Base-by-base conservation (phyloP, 2,113 vertebrate species). In the Larimichthys polyactis region DNA sequence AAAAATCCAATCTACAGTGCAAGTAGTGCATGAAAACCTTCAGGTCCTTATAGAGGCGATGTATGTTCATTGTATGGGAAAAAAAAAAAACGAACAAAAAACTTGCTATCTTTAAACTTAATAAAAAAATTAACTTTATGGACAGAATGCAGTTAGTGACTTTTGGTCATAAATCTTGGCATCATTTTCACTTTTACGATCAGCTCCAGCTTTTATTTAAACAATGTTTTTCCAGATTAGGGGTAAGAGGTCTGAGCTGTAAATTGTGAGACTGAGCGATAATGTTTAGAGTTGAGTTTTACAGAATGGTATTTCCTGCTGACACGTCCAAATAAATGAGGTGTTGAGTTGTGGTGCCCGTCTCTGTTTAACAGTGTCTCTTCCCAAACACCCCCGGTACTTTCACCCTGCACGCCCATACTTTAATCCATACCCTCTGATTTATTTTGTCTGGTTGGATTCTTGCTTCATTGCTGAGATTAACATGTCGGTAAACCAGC, bases 401-500 rank as follows among this genome's bases (percentile, higher is more conserved):
- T 72, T 75, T 77, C 51, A 63, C 48, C 48, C 17, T 2, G 15
- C 43, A 19, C 14, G 59, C 16, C 62, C n/a, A 43, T 10, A 75
- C 55, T 75, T 87, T 74, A 76, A 87, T 76, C 82, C 71, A 64
- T 2, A 24, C 36, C 36, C 22, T 62, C 67, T 74, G 88, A 90
- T 89, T 89, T 81, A 87, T 87, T 64, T 58, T 46, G 52, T 70
- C 55, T 51, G 69, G 17, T 54, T 62, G 71, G 85, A 81, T 71
- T 84, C 49, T n/a, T 40, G 22, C 58, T 49, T 71, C 46, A 71
- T 60, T 48, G 62, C 40, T 43, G 62, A 78, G 84, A 86, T 85
- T 79, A 88, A 81, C 79, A 16, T 58, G 83, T 84, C 83, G 86
- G 67, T 67, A 74, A 85, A 75, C 46, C 8, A 15, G 74, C 86